These are phyloP conservation scores for Cantharis rufa DNA, from an alignment of 2,888 invertebrate genomes.

Conservation along the genomic window DNA sequence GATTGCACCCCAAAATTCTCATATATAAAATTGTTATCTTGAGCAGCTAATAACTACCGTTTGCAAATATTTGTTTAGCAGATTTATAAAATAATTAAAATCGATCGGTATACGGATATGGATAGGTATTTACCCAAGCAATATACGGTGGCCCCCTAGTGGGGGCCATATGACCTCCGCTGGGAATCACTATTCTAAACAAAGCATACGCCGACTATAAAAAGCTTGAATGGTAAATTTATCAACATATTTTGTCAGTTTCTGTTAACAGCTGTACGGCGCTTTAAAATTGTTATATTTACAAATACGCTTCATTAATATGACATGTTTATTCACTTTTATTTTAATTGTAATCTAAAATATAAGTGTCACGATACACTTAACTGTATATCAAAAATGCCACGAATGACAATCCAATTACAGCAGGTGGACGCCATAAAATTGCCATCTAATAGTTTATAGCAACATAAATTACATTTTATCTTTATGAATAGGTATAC, in stretches of 20 bases:
- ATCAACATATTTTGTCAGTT: neutral
- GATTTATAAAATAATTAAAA: no score
- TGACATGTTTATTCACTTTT: neutral
- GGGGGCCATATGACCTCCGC: neutral
- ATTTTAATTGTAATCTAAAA: conserved; percentile 16
- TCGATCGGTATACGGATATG: no score
- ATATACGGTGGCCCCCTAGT: no score
- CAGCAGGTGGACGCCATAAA: conserved; percentile 46
- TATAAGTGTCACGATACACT: conserved; percentile 18
- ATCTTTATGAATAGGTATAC: conserved; percentile 47
- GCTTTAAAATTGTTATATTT: neutral
- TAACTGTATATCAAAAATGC: conserved; percentile 28
- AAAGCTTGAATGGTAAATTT: neutral
- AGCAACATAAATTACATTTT: conserved; percentile 47
- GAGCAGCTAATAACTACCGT: no score
- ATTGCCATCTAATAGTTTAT: conserved; percentile 48
- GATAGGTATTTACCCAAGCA: no score
- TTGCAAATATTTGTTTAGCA: no score
- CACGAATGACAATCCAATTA: conserved; percentile 50
- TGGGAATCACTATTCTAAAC: neutral
- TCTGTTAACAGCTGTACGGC: neutral
- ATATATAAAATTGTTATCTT: no score
- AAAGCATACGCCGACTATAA: neutral
- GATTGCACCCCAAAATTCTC: neutral
- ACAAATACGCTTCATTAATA: neutral